Percentiles rank a stretch among this genome's conserved stretches.
Evolutionary conservation across 2,113 vertebrate species (phyloP).

Genomic region (Corydoras maculifer): DNA sequence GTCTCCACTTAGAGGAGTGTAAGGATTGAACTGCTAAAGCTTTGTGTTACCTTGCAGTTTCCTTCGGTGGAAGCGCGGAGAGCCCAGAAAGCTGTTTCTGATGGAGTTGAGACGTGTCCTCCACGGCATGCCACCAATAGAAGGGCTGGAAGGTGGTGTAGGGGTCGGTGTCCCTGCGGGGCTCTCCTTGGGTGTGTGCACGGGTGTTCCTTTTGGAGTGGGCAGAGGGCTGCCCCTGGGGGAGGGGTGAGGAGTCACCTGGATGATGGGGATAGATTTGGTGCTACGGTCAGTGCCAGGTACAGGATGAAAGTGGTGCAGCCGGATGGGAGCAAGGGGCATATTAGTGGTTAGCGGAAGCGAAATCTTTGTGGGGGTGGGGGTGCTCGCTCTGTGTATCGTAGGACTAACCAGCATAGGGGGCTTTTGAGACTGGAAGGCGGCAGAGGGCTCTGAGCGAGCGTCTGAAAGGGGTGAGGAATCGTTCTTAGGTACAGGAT

Average conservation of each 20-base stretch:
- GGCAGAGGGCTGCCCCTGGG: conserved; percentile 97
- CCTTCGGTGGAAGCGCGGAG: conserved; percentile 96
- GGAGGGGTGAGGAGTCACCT: conserved; percentile 99
- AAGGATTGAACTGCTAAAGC: too few species aligned
- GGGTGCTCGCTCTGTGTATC: conserved; percentile 34
- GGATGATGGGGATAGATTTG: conserved; percentile 98
- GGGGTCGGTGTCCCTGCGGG: conserved; percentile 91
- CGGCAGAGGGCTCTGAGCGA: conserved; percentile 56
- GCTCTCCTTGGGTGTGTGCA: conserved; percentile 99
- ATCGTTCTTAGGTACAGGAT: conserved; percentile 74
- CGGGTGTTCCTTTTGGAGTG: conserved; percentile 97
- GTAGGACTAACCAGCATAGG: conserved; percentile 53
- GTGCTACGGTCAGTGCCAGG: conserved; percentile 75
- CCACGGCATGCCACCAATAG: conserved; percentile 97
- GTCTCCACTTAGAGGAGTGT: too few species aligned
- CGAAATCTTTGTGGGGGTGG: conserved; percentile 63
- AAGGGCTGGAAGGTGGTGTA: conserved; percentile 94
- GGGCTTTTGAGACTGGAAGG: conserved; percentile 59
- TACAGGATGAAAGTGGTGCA: conserved; percentile 70
- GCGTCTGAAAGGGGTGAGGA: conserved; percentile 47
- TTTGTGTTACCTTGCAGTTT: conserved; percentile 86
- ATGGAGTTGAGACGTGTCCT: conserved; percentile 96
- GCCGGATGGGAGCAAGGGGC: conserved; percentile 71
- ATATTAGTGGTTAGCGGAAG: conserved; percentile 61
- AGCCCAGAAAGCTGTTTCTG: conserved; percentile 98